phyloP scores from a whole-genome alignment of 2,888 invertebrate genomes.

The Cataglyphis albicans region DNA sequence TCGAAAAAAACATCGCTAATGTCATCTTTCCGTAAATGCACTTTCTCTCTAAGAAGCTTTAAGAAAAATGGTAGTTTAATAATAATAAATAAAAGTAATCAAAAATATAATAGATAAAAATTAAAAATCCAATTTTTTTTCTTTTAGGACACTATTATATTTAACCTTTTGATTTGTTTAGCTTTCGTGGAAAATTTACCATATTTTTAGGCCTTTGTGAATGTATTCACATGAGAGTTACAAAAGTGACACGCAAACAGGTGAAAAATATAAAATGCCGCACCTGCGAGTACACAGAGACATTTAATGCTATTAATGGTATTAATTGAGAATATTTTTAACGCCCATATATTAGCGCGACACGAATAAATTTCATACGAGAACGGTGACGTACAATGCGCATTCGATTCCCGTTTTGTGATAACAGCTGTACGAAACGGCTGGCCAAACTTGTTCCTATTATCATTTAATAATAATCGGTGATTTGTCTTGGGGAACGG shows the following conservation, averaged over 20 bases:
- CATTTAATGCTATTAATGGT: slow-evolving; percentile 4
- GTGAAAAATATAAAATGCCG: slow-evolving; percentile 26
- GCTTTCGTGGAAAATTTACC: not conserved
- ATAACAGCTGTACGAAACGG: slow-evolving; percentile 29
- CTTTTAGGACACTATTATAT: not conserved
- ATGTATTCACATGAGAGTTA: slow-evolving; percentile 18
- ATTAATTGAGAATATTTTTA: slow-evolving; percentile 38
- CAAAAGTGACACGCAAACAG: slow-evolving; percentile 30
- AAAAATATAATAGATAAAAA: not conserved
- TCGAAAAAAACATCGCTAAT: slow-evolving; percentile 4
- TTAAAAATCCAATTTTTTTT: not conserved
- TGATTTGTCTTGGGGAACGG: slow-evolving; percentile 41
- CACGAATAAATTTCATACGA: slow-evolving; percentile 13
- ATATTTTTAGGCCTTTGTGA: not conserved
- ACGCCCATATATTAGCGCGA: not conserved
- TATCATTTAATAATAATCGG: slow-evolving; percentile 47
- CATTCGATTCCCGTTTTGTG: slow-evolving; percentile 24
- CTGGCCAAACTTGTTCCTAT: slow-evolving; percentile 41
- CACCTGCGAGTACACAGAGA: slow-evolving; percentile 18
- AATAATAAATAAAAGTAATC: slow-evolving; percentile 1
- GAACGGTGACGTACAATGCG: not conserved
- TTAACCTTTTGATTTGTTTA: not conserved
- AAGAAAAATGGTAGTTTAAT: not conserved
- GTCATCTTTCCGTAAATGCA: slow-evolving; percentile 9
- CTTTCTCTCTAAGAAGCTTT: not conserved